A percentile compares a stretch with the other conserved stretches of the same genome.
phyloP scores from a whole-genome alignment of 2,888 invertebrate species.

The Pachydiplax longipennis region DNA sequence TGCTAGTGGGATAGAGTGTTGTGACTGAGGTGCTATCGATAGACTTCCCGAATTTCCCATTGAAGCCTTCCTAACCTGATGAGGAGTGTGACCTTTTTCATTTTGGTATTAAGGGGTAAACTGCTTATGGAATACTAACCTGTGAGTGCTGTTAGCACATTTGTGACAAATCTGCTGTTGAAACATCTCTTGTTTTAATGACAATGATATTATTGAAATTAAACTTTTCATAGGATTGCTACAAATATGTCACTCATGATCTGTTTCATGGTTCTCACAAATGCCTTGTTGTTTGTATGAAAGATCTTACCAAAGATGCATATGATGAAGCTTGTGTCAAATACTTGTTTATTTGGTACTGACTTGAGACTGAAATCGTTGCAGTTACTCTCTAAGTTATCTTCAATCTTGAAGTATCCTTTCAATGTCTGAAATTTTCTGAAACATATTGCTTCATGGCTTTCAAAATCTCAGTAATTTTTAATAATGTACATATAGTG shows the following conservation, averaged over 20 bases:
- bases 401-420: not conserved
- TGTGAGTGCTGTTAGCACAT: not conserved
- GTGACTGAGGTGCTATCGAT: slow-evolving; percentile 38
- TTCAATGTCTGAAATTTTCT: slow-evolving; percentile 7
- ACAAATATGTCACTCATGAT: not conserved
- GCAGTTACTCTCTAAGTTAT: slow-evolving; percentile 12
- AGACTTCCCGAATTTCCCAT: slow-evolving; percentile 27
- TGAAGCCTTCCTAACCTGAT: not conserved
- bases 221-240: not conserved
- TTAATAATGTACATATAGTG: slow-evolving; percentile 20
- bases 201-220: not conserved
- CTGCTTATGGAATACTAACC: not conserved
- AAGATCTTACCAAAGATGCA: slow-evolving; percentile 31
- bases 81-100: slow-evolving; percentile 13
- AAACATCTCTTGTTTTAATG: not conserved
- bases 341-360: slow-evolving; percentile 3
- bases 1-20: slow-evolving; percentile 10
- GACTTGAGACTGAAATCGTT: slow-evolving; percentile 18
- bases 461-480: slow-evolving; percentile 24
- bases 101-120: not conserved
- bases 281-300: slow-evolving; percentile 26
- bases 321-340: slow-evolving; percentile 28
- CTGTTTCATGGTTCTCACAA: slow-evolving; percentile 23
- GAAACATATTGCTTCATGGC: slow-evolving; percentile 15
- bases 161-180: not conserved